Evolutionary conservation across 2,113 vertebrate genomes (phyloP).

Genomic region (Actenoides hombroni): DNA sequence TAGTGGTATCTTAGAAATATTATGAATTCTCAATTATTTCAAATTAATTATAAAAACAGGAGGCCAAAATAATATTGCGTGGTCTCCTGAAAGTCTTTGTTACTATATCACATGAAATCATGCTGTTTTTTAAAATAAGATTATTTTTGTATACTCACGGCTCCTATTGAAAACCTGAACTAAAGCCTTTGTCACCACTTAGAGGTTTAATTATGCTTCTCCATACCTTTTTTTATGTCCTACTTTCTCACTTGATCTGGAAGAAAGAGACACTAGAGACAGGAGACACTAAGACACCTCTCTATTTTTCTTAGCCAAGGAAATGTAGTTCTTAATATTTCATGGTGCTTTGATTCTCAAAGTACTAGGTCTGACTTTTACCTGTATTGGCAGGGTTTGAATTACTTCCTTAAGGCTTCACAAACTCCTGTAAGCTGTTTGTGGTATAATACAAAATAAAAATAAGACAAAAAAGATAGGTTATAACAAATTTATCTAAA

Average conservation of each 20-base stretch:
- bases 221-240: neutral
- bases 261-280: neutral
- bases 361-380: neutral
- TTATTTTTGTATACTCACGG: neutral
- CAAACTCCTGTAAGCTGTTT: neutral
- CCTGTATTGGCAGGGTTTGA: neutral
- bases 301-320: neutral
- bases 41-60: neutral
- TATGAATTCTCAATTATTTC: neutral
- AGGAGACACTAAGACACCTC: neutral
- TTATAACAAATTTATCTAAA: neutral
- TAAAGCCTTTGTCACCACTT: neutral
- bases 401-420: neutral
- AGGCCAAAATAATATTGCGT: neutral
- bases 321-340: neutral
- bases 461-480: neutral
- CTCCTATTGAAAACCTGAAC: neutral
- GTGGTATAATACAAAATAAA: neutral
- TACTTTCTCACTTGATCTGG: neutral
- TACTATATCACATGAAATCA: neutral
- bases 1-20: neutral
- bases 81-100: neutral
- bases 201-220: neutral
- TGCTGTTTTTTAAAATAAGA: neutral
- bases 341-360: neutral